Evolutionary conservation across 2,113 vertebrate species (phyloP), one percentile per base, ranked within the genome.

Genomic region (Dendropsophus ebraccatus): DNA sequence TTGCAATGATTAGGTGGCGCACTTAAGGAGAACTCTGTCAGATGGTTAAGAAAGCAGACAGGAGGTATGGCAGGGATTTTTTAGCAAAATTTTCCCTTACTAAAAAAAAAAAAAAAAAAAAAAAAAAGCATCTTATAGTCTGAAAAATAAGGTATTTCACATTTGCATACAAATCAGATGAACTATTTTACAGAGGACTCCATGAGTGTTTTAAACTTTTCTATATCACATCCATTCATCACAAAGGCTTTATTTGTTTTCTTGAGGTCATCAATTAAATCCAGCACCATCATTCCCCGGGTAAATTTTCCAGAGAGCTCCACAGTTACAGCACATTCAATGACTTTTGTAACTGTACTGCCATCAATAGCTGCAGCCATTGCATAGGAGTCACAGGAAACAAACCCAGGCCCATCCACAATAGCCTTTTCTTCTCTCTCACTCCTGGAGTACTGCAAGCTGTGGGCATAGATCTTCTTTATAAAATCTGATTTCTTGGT

Each of bases 301-400:
- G 92, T 94, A 82, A 92, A 88, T 0, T 65, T 92, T 5, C 93
- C 94, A 2, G 84, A 74, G 30, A 94, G 90, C 88, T 95, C 95
- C 21, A 95, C 93, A 2, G 84, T 93, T 0, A 94, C 91, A 0
- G 91, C 89, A 58, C 88, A 88, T 5, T 74, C 54, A 56, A 91
- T 89, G 8, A 86, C 89, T 47, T 94, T 92, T 0, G 84, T 77
- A 52, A 94, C 50, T 41, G 93, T 92, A 0, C 82, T 83, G 1
- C 94, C 91, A 21, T 96, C 92, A 1, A 95, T 82, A 1, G 93
- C 95, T 7, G 94, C 94, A 2, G 94, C 95, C 92, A 95, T 88
- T 13, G 94, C 95, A 28, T 94, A 96, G 0, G 93, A 94, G 87
- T 96, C 94, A 7, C 94, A 95, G 67, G 94, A 93, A 50, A 94